phyloP scores from a whole-genome alignment of 2,888 invertebrate species.

The Caenorhabditis virilis region DNA sequence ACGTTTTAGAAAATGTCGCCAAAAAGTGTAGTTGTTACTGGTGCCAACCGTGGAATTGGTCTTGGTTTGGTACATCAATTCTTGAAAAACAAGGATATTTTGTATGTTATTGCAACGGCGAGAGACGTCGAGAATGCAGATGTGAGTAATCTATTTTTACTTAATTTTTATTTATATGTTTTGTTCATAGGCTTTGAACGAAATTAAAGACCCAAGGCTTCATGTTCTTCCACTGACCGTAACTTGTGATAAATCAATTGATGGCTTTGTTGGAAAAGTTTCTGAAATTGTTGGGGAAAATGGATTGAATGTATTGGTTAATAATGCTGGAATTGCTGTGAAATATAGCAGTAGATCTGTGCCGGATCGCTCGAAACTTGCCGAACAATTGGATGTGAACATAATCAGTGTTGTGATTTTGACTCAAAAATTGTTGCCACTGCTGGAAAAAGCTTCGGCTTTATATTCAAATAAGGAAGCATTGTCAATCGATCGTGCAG shows the following conservation, averaged over 20 bases:
- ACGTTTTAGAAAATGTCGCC: no score
- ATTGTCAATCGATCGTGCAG: no score
- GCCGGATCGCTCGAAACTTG: neutral
- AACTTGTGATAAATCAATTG: constrained; percentile 29
- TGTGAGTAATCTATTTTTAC: no score
- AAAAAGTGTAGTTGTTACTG: constrained; percentile 80
- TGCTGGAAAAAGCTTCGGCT: constrained; percentile 3
- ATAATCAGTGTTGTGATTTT: constrained; percentile 8
- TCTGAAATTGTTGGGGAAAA: constrained; percentile 30
- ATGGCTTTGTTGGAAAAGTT: constrained; percentile 16
- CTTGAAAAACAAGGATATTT: constrained; percentile 72
- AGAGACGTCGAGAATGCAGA: constrained; percentile 75
- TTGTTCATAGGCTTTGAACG: no score
- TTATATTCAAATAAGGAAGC: constrained; percentile 1
- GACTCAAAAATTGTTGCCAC: constrained; percentile 10
- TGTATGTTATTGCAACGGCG: constrained; percentile 82
- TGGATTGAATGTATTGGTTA: constrained; percentile 34
- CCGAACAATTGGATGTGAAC: constrained; percentile 14
- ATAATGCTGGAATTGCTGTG: constrained; percentile 19
- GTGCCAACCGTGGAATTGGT: constrained; percentile 87
- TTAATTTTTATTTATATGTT: no score
- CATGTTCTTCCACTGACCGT: constrained; percentile 6
- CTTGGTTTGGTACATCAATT: constrained; percentile 80
- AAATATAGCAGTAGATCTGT: neutral
- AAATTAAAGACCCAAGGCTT: neutral